Percentiles rank a stretch among this genome's conserved stretches.
Evolutionary conservation across 2,888 invertebrate species (phyloP).

Genomic region (Machimus atricapillus): DNA sequence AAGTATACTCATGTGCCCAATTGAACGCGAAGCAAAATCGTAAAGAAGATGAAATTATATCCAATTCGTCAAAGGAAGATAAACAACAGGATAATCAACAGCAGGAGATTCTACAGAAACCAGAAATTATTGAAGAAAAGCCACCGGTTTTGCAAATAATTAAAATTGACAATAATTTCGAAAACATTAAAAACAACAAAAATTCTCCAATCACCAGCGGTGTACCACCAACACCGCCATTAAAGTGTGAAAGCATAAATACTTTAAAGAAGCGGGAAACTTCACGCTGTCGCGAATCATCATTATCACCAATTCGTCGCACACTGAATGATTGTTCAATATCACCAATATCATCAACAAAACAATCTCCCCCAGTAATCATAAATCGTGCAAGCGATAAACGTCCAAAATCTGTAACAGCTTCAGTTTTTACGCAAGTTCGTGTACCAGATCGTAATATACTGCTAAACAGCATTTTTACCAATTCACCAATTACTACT

Average conservation of each 20-base stretch:
- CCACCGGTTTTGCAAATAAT: neutral
- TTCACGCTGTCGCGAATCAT: constrained; percentile 44
- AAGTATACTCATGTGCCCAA: constrained; percentile 63
- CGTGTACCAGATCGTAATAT: constrained; percentile 40
- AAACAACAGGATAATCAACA: constrained; percentile 41
- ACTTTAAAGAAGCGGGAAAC: neutral
- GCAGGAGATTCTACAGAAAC: constrained; percentile 33
- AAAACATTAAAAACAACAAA: neutral
- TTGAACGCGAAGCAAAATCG: constrained; percentile 62
- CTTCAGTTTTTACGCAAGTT: constrained; percentile 55
- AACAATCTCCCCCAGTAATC: neutral
- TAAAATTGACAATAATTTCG: neutral
- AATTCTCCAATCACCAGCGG: neutral
- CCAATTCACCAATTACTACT: constrained; percentile 34
- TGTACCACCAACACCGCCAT: neutral
- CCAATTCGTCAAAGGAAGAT: constrained; percentile 43
- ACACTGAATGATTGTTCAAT: constrained; percentile 50
- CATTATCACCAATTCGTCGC: constrained; percentile 49
- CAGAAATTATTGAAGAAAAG: constrained; percentile 14
- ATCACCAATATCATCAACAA: constrained; percentile 34
- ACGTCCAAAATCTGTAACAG: constrained; percentile 60
- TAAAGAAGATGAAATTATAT: constrained; percentile 44
- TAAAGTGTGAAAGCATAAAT: neutral
- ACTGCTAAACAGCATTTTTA: constrained; percentile 25
- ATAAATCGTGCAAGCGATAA: constrained; percentile 48